Percentiles rank a stretch among this genome's conserved stretches.
Conservation (phyloP, 2,888 invertebrate genomes). For the Yponomeuta malinellus region DNA sequence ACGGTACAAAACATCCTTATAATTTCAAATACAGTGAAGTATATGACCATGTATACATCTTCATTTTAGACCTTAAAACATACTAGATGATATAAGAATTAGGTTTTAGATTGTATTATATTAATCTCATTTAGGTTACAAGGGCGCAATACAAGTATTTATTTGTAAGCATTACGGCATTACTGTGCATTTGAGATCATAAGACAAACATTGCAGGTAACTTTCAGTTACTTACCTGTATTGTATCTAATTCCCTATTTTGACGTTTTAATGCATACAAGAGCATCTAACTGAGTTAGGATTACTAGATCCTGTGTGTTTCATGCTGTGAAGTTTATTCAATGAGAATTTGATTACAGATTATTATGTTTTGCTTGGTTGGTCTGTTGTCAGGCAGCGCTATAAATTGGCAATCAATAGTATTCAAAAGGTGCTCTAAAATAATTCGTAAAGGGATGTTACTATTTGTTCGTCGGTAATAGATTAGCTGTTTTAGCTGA, state of each 20-base stretch:
- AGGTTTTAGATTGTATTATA: conserved; percentile 9
- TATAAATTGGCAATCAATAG: neutral
- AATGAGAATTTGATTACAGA: neutral
- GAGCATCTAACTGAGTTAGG: neutral
- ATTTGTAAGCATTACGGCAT: conserved; percentile 8
- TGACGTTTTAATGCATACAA: neutral
- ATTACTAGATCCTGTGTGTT: neutral
- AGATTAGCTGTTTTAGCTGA: too few species aligned
- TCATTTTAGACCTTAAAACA: neutral
- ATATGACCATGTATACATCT: neutral
- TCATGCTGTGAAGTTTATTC: neutral
- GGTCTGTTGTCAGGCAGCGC: neutral
- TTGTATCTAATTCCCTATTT: neutral
- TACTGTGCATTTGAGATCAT: conserved; percentile 12
- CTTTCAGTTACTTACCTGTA: neutral
- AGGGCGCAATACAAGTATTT: neutral
- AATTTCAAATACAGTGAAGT: neutral
- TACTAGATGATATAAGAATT: neutral
- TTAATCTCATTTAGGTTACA: conserved; percentile 11
- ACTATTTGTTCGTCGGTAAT: too few species aligned
- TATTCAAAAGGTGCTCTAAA: too few species aligned
- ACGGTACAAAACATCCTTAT: neutral
- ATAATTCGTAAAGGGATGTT: too few species aligned
- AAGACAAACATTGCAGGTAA: conserved; percentile 10
- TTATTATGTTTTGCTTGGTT: neutral